A percentile compares a stretch with the other conserved stretches of the same genome.
Conservation (phyloP, 2,797 vertebrate genomes). For the Tokudaia tokunoshimensis region DNA sequence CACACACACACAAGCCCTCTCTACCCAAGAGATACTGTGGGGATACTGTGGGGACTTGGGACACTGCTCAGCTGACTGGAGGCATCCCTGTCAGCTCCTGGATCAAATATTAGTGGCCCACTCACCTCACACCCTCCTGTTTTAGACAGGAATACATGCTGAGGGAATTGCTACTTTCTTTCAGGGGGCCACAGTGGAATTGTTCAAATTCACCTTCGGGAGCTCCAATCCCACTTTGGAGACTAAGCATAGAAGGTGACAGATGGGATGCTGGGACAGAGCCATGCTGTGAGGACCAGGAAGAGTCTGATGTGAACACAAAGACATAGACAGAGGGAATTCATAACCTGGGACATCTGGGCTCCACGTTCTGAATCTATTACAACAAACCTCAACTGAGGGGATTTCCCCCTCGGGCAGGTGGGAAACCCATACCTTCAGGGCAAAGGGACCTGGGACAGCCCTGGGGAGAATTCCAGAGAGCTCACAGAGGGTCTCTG, state of each 20-base stretch:
- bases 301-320: not conserved
- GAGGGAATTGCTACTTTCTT: not conserved
- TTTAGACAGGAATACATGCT: not conserved
- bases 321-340: not conserved
- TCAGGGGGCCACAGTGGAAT: not conserved
- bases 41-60: not conserved
- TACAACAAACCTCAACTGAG: not conserved
- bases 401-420: not conserved
- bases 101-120: not conserved
- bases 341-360: not conserved
- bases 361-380: not conserved
- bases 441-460: not conserved
- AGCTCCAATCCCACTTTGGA: not conserved
- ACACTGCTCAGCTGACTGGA: fast-evolving
- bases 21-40: not conserved
- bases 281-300: not conserved
- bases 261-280: not conserved
- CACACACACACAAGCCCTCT: not conserved
- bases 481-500: no score
- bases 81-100: not conserved
- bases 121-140: not conserved
- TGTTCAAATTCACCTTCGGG: not conserved
- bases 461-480: not conserved
- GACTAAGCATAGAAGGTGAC: not conserved
- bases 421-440: not conserved